Evolutionary conservation across 2,888 invertebrate species (phyloP), one percentile per base, ranked within the genome.

Genomic region (Anoncus sp.): DNA sequence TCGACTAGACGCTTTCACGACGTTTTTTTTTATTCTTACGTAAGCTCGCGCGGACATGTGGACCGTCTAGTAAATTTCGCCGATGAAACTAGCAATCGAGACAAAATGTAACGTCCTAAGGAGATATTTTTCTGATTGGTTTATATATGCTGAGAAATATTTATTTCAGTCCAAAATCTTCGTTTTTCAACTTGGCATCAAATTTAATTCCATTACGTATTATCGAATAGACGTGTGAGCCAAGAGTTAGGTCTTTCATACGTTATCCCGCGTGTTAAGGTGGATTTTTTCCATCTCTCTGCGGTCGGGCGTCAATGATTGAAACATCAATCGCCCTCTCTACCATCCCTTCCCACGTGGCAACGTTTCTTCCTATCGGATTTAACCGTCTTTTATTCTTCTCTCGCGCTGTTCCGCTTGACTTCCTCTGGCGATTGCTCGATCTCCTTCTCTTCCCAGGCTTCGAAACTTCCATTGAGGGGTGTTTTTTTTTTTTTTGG

Each of bases 71-170:
- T 31, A 47, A 16, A 35, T 59, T 59, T 49, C 22, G 20, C 0
- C 45, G n/a, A 57, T 57, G n/a, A 10, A 22, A 67, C 27, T 45
- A 67, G 67, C 20, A 67, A 67, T 67, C 67, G 57, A 55, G 45
- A 67, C 12, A 16, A 27, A 40, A 31, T 24, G 31, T 49, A 40
- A 22, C 22, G n/a, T 9, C n/a, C 49, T 38, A 10, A n/a, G 10
- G 38, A 49, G 49, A 63, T 49, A 63, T 49, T 49, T 49, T 49
- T 49, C 63, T 18, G 35, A 63, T 63, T 63, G 62, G 20, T 35
- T 63, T 27, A 24, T 43, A 40, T 27, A 24, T 43, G 20, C 43
- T 16, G 60, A 27, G 45, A 60, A 18, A 62, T 47, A 31, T 31
- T 18, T 16, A 2, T 43, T 47, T 47, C n/a, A 27, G 2, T 10